Base-by-base conservation (phyloP, 2,113 vertebrate species). In the Pollachius pollachius region DNA sequence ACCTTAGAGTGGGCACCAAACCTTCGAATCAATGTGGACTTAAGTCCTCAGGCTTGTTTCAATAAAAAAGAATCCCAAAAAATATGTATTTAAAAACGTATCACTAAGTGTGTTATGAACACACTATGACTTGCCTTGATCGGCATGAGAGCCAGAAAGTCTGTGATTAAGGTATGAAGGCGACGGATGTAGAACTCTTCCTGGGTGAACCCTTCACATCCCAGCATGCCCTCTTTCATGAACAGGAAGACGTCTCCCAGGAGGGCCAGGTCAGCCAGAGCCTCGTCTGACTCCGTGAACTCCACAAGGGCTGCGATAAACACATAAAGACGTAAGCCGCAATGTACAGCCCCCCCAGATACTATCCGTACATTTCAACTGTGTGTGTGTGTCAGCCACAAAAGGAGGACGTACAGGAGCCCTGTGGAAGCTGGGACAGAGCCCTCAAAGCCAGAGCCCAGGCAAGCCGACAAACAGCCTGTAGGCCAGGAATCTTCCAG, bases 111-210 rank as follows among this genome's bases (percentile, higher is more conserved):
- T 23, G 23, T 18, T n/a, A n/a, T 18, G 4, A 58, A 62, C 21
- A 25, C 21, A 25, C 23, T 3, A 19, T 68, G 90, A 92, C 76
- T 63, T 78, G 98, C 97, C 92, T 99, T 99, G 96, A 99, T 97
- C 58, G 97, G 97, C 97, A 99, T 99, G 13, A 99, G 94, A 0
- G 97, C 93, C 66, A 99, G 93, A 71, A 99, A 99, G 82, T 98
- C 96, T 9, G 96, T 98, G 81, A 98, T 93, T 23, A 99, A 94
- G 34, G 93, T 94, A 84, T 99, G 97, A 23, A 94, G 90, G 74
- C 96, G 95, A 1, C 97, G 96, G 66, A 95, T 91, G 75, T 95
- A 98, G 91, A 99, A 99, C 76, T 99, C 97, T 16, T 99, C 97
- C 70, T 94, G 94, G 76, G 86, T 81, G 73, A 98, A 99, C 64